Percentiles rank a stretch among this genome's conserved stretches.
Conservation (phyloP, 2,797 vertebrate species). For the Apogon talboti region DNA sequence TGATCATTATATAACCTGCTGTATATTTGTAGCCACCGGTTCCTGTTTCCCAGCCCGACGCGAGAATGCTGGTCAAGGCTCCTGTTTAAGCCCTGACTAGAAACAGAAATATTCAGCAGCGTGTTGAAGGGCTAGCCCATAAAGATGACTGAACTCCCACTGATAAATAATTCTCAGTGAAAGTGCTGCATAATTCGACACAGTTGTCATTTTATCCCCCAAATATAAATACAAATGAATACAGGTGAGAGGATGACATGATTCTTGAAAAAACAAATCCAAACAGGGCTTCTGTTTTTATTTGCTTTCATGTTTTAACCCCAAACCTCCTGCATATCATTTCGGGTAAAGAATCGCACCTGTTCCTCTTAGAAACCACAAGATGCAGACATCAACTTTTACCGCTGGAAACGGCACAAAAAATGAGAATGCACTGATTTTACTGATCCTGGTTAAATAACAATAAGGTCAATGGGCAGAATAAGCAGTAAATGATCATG, state of each 20-base stretch:
- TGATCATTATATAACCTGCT: slow-evolving; percentile 68
- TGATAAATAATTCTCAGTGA: slow-evolving; percentile 80
- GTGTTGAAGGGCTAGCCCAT: slow-evolving; percentile 51
- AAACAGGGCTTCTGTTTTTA: slow-evolving; percentile 2
- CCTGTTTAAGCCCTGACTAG: slow-evolving; percentile 67
- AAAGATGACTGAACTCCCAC: slow-evolving; percentile 63
- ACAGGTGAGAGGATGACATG: slow-evolving; percentile 36
- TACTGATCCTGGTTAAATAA: too few relatives aligned
- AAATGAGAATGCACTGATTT: too few relatives aligned
- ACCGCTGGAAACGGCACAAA: neutral
- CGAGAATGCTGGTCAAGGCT: slow-evolving; percentile 57
- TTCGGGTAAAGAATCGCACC: neutral
- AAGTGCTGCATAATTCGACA: slow-evolving; percentile 63
- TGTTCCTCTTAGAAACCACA: neutral
- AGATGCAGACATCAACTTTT: neutral
- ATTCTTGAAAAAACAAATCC: slow-evolving; percentile 6
- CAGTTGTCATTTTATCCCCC: slow-evolving; percentile 57
- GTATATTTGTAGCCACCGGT: slow-evolving; percentile 48
- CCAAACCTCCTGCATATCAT: neutral
- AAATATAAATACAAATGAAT: slow-evolving; percentile 20
- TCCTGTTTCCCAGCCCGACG: slow-evolving; percentile 42
- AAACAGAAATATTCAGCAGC: slow-evolving; percentile 81
- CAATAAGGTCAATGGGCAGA: too few relatives aligned
- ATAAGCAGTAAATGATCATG: too few relatives aligned
- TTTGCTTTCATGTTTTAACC: slow-evolving; percentile 10